Evolutionary conservation across 2,888 invertebrate species (phyloP).

Genomic region (Colletes collaris): DNA sequence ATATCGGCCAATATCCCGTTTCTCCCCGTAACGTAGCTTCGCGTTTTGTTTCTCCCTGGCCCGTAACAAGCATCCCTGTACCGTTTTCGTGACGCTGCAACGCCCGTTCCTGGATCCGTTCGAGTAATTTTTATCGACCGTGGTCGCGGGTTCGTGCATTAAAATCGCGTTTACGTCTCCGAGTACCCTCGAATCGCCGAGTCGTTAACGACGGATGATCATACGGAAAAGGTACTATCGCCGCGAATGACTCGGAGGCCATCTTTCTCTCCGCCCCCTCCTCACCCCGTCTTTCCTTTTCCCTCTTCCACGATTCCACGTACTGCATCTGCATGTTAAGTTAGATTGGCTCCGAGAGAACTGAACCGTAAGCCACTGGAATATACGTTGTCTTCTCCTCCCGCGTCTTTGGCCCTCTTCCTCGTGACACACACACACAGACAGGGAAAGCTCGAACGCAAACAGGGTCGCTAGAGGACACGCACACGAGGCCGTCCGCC

Average conservation of each 20-base stretch:
- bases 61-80: neutral
- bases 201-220: slow-evolving; percentile 50
- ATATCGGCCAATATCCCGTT: slow-evolving; percentile 32
- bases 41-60: neutral
- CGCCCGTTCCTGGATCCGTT: neutral
- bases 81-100: no score
- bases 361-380: slow-evolving; percentile 72
- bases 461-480: slow-evolving; percentile 1
- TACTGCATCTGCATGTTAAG: slow-evolving; percentile 76
- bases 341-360: slow-evolving; percentile 75
- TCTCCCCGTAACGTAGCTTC: neutral
- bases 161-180: slow-evolving; percentile 30
- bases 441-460: neutral
- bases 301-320: slow-evolving; percentile 67
- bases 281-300: slow-evolving; percentile 1
- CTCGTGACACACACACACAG: slow-evolving; percentile 29
- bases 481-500: slow-evolving; percentile 32
- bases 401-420: slow-evolving; percentile 35
- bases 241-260: slow-evolving; percentile 59
- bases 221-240: slow-evolving; percentile 51
- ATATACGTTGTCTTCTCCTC: slow-evolving; percentile 66
- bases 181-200: slow-evolving; percentile 28
- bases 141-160: slow-evolving; percentile 22
- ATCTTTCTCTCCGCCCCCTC: slow-evolving; percentile 15
- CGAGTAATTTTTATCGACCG: slow-evolving; percentile 23